Percentiles rank a stretch among this genome's conserved stretches.
These are phyloP conservation scores for Goniozus legneri DNA, from an alignment of 1,140 invertebrate genomes.

Conservation along the genomic window DNA sequence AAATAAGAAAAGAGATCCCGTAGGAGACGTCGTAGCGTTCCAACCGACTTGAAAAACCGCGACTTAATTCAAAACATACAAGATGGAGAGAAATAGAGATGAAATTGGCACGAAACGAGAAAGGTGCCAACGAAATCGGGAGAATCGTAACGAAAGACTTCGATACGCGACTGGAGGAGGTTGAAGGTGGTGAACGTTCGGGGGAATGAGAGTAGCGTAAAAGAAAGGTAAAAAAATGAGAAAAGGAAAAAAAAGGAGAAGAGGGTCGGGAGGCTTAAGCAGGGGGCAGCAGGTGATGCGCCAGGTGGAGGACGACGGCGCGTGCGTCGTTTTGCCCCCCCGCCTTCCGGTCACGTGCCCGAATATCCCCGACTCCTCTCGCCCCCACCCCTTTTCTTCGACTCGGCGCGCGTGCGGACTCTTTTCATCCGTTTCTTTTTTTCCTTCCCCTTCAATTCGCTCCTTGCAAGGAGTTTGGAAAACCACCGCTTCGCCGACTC, in stretches of 20 bases:
- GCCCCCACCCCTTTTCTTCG: constrained; percentile 6
- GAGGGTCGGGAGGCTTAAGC: constrained; percentile 37
- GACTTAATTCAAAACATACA: constrained; percentile 18
- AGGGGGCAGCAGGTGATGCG: constrained; percentile 54
- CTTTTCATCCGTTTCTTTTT: constrained; percentile 11
- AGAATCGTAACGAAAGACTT: constrained; percentile 10
- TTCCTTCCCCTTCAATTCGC: too few relatives aligned
- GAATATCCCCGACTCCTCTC: constrained; percentile 27
- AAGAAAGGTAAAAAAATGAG: constrained; percentile 22
- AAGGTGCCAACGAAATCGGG: constrained; percentile 17
- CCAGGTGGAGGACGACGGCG: constrained; percentile 52
- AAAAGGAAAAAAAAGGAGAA: constrained; percentile 24
- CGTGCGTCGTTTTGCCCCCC: constrained; percentile 48
- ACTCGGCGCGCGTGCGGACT: not conserved
- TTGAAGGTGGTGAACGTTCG: constrained; percentile 10
- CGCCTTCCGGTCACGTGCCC: constrained; percentile 50
- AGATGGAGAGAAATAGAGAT: constrained; percentile 16
- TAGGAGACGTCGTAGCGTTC: too few relatives aligned
- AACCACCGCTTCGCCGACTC: too few relatives aligned
- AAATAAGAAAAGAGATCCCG: not conserved
- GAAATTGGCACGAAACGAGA: constrained; percentile 14
- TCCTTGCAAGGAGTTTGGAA: too few relatives aligned
- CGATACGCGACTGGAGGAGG: constrained; percentile 6
- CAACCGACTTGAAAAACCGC: constrained; percentile 17
- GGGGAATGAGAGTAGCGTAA: constrained; percentile 5